phyloP scores from a whole-genome alignment of 2,113 vertebrate genomes.

The Lophius piscatorius region DNA sequence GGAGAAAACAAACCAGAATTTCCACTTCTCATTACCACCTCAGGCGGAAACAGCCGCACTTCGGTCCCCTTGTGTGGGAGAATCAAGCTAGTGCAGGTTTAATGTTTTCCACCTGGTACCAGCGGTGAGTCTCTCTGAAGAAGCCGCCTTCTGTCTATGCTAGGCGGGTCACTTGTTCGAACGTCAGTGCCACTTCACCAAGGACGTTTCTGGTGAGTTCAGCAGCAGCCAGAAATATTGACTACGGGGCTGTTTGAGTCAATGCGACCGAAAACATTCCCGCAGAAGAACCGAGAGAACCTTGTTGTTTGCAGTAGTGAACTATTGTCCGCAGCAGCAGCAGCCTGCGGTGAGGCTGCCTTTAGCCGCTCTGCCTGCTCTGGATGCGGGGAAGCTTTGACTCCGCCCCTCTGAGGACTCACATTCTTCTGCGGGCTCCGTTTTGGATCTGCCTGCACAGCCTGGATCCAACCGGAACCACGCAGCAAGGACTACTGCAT shows the following conservation, averaged over 20 bases:
- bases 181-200: conserved; percentile 37
- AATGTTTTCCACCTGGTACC: conserved; percentile 1
- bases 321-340: conserved; percentile 26
- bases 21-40: conserved; percentile 57
- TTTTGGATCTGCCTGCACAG: conserved; percentile 44
- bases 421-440: conserved; percentile 69
- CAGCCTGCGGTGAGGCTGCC: conserved; percentile 27
- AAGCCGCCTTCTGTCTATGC: conserved; percentile 37
- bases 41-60: conserved; percentile 22
- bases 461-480: conserved; percentile 31
- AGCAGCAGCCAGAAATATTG: conserved; percentile 5
- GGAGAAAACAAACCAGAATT: conserved; percentile 44
- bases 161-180: conserved; percentile 61
- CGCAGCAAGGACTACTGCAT: conserved; percentile 15
- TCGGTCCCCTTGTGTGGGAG: conserved; percentile 14
- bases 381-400: conserved; percentile 58
- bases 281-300: conserved; percentile 40
- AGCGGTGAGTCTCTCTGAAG: conserved; percentile 20
- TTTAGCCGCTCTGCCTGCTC: conserved; percentile 15
- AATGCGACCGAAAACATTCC: conserved; percentile 6
- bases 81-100: conserved; percentile 8
- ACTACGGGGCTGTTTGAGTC: conserved; percentile 1
- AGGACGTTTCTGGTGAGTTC: conserved; percentile 39
- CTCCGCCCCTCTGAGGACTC: conserved; percentile 75
- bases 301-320: conserved; percentile 34